Evolutionary conservation across 2,888 invertebrate species (phyloP).

Genomic region (Coleophora deauratella): DNA sequence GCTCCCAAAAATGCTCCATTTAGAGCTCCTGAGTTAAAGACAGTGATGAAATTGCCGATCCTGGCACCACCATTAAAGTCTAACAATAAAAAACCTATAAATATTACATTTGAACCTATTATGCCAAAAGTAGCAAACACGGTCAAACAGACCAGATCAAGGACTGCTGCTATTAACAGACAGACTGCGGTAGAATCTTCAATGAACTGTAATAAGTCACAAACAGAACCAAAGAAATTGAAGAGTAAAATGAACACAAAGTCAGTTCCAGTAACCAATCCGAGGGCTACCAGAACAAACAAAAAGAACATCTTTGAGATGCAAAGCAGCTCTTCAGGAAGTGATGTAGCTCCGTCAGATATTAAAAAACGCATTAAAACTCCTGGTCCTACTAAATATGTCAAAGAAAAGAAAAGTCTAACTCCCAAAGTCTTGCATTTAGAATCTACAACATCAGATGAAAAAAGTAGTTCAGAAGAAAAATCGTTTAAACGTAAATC

Average conservation of each 20-base stretch:
- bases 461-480: neutral
- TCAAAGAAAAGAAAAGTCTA: neutral
- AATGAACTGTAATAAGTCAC: constrained; percentile 5
- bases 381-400: neutral
- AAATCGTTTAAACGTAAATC: neutral
- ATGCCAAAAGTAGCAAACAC: constrained; percentile 16
- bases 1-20: constrained; percentile 72
- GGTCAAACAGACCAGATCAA: constrained; percentile 16
- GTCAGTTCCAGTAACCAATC: neutral
- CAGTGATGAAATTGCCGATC: constrained; percentile 28
- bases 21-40: constrained; percentile 52
- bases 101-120: constrained; percentile 35
- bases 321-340: constrained; percentile 5
- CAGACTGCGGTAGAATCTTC: constrained; percentile 14
- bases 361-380: neutral
- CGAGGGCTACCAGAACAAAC: neutral
- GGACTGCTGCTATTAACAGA: constrained; percentile 11
- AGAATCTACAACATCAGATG: neutral
- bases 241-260: constrained; percentile 19
- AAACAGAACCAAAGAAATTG: constrained; percentile 12
- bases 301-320: too few species aligned
- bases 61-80: constrained; percentile 24
- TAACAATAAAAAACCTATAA: constrained; percentile 21
- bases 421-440: neutral
- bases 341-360: neutral